These are phyloP conservation scores for Piscicola geometra DNA, from an alignment of 2,888 invertebrate species.

Conservation along the genomic window DNA sequence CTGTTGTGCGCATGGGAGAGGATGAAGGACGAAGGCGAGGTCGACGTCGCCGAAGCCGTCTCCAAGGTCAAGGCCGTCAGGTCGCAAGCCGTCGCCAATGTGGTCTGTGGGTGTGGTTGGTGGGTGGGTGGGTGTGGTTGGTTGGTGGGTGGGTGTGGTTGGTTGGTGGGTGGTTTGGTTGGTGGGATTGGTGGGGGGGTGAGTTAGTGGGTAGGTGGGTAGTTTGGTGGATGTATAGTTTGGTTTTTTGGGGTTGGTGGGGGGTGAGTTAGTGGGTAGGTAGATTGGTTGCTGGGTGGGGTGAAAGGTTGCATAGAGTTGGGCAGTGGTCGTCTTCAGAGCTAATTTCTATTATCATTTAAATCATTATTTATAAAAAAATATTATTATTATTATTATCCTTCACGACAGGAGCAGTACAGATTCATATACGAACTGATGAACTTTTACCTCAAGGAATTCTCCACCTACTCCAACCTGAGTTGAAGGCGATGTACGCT, in stretches of 20 bases:
- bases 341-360: neutral
- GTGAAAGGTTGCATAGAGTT: neutral
- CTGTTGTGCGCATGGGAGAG: conserved; percentile 47
- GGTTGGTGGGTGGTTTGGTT: neutral
- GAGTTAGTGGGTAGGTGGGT: neutral
- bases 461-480: conserved; percentile 43
- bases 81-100: conserved; percentile 49
- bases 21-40: conserved; percentile 53
- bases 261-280: neutral
- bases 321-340: neutral
- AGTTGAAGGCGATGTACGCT: too few relatives aligned
- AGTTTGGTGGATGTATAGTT: neutral
- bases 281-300: neutral
- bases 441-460: conserved; percentile 52
- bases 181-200: neutral
- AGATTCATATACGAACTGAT: conserved; percentile 57
- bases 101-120: neutral
- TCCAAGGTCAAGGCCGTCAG: conserved; percentile 52
- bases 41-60: conserved; percentile 53
- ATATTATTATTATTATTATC: neutral
- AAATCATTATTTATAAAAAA: neutral
- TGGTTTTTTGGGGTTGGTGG: neutral
- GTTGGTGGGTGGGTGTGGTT: too few relatives aligned
- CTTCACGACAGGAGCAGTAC: conserved; percentile 57
- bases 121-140: neutral